phyloP scores from a whole-genome alignment of 1,140 invertebrate genomes.

The Nebria ingens region DNA sequence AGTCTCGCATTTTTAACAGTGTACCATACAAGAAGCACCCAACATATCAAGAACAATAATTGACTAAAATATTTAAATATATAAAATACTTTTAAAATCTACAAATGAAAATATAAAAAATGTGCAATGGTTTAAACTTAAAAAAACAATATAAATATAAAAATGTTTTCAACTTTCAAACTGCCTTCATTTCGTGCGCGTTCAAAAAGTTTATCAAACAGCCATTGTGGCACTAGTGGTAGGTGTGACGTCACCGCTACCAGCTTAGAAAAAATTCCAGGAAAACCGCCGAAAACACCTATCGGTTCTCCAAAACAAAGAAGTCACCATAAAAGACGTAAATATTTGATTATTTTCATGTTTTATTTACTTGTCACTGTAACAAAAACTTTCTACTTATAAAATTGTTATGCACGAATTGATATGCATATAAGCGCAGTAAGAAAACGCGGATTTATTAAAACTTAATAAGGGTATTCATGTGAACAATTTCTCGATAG shows the following conservation, averaged over 20 bases:
- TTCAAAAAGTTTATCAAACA: conserved; percentile 21
- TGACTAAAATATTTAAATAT: not conserved
- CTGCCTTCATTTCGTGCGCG: conserved; percentile 22
- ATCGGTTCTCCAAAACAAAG: conserved; percentile 24
- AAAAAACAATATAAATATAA: conserved; percentile 12
- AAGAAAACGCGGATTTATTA: too few relatives aligned
- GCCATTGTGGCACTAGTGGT: not conserved
- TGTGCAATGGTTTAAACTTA: not conserved
- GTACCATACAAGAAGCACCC: conserved; percentile 1
- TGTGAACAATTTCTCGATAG: too few relatives aligned
- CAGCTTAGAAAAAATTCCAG: conserved; percentile 11
- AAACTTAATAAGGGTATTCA: too few relatives aligned
- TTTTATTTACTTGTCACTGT: too few relatives aligned
- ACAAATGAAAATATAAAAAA: not conserved
- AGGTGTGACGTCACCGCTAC: not conserved
- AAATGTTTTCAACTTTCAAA: conserved; percentile 27
- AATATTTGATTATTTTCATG: too few relatives aligned
- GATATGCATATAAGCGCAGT: too few relatives aligned
- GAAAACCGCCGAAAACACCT: conserved; percentile 24
- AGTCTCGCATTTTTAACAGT: too few relatives aligned
- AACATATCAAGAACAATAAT: conserved; percentile 8
- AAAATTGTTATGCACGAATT: too few relatives aligned
- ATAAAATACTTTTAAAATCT: conserved; percentile 1
- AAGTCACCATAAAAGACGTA: conserved; percentile 21
- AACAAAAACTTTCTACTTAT: too few relatives aligned